phyloP scores from a whole-genome alignment of 2,113 vertebrate species.

The Caretta caretta region DNA sequence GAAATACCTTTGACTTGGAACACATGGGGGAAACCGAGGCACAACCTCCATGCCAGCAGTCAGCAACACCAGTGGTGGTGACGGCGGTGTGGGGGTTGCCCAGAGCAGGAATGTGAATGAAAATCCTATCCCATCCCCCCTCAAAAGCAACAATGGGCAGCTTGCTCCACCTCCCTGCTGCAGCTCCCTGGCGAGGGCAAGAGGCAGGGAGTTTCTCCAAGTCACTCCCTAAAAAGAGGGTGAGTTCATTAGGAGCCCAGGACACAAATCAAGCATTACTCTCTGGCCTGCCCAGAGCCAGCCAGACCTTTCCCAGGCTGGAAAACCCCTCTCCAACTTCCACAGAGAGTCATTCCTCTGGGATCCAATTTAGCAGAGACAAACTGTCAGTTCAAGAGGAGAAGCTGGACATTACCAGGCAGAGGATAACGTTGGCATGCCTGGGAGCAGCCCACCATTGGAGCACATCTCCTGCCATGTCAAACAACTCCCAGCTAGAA shows the following conservation, averaged over 20 bases:
- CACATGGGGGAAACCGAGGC: background rate
- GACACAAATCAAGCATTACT: background rate
- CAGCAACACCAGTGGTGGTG: background rate
- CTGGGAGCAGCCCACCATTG: background rate
- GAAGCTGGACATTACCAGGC: background rate
- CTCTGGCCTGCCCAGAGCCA: background rate
- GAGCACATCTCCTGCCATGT: background rate
- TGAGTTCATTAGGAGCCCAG: background rate
- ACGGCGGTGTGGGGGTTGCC: background rate
- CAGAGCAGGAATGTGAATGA: accelerated
- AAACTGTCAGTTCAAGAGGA: background rate
- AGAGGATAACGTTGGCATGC: background rate
- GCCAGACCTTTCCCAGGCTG: background rate
- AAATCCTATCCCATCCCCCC: background rate
- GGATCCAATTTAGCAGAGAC: constrained; percentile 2
- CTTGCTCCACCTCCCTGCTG: background rate
- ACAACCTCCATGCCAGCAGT: background rate
- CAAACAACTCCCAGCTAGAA: background rate
- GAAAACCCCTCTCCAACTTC: constrained; percentile 43
- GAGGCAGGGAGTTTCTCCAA: background rate
- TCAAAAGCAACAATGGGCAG: background rate
- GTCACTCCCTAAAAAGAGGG: background rate
- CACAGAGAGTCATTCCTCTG: background rate
- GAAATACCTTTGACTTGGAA: background rate
- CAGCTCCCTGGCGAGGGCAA: background rate